phyloP scores from a whole-genome alignment of 2,113 vertebrate species.

The Himantopus leucocephalus region DNA sequence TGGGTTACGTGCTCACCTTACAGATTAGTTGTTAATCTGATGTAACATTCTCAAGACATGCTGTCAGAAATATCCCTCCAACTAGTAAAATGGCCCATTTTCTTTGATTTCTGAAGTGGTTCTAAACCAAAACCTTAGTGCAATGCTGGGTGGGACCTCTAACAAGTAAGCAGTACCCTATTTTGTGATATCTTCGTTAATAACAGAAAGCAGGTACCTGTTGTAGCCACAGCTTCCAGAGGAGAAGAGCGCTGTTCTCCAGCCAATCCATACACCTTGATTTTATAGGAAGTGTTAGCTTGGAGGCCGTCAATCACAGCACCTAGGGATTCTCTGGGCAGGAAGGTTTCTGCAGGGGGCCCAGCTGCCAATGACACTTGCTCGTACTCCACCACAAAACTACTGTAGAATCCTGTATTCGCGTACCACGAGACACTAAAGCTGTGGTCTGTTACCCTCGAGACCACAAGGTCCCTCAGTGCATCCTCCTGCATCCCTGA shows the following conservation, averaged over 20 bases:
- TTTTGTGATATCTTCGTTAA: neutral
- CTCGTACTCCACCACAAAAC: neutral
- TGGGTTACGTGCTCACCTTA: neutral
- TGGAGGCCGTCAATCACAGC: neutral
- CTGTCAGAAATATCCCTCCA: neutral
- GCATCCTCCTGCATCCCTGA: neutral
- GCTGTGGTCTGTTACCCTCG: neutral
- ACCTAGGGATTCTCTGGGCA: neutral
- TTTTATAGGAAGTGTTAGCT: neutral
- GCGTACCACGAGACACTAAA: neutral
- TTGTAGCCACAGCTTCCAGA: neutral
- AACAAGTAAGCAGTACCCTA: neutral
- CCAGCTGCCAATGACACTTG: neutral
- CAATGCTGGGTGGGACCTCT: rapidly evolving
- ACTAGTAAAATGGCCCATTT: neutral
- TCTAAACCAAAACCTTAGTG: neutral
- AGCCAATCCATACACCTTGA: neutral
- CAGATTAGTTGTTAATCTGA: neutral
- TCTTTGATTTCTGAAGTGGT: neutral
- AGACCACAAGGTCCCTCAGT: neutral
- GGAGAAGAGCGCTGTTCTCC: neutral
- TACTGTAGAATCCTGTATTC: neutral
- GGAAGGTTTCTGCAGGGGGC: neutral
- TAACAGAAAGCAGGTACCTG: neutral
- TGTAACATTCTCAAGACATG: neutral